A percentile compares a stretch with the other conserved stretches of the same genome.
Evolutionary conservation across 1,140 invertebrate genomes (phyloP).

Genomic region (Heliconius nattereri): DNA sequence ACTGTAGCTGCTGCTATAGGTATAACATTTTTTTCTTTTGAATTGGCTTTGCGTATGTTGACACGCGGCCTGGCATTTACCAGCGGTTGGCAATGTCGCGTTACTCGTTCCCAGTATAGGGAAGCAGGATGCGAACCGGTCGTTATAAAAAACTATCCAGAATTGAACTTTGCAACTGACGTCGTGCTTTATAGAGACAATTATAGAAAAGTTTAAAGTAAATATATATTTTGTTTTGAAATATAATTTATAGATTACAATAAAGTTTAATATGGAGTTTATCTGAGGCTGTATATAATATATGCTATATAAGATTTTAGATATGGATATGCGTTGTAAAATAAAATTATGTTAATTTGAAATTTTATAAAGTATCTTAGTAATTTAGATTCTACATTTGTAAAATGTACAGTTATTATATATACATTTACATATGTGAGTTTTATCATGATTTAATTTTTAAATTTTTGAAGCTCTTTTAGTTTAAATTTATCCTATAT

Average conservation of each 20-base stretch:
- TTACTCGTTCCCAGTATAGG: slow-evolving; percentile 58
- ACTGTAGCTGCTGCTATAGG: slow-evolving; percentile 10
- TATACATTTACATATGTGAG: too few species aligned
- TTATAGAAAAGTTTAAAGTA: slow-evolving; percentile 4
- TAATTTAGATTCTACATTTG: too few species aligned
- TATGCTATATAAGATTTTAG: too few species aligned
- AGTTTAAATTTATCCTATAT: background rate
- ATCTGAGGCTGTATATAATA: too few species aligned
- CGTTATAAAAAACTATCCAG: slow-evolving; percentile 36
- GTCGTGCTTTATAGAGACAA: slow-evolving; percentile 11
- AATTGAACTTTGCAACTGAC: slow-evolving; percentile 32
- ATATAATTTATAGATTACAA: background rate
- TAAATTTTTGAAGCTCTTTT: background rate
- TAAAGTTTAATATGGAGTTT: background rate
- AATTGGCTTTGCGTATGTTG: slow-evolving; percentile 43
- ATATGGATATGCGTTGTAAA: too few species aligned
- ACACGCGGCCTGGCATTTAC: slow-evolving; percentile 43
- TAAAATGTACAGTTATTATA: too few species aligned
- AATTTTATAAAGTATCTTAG: too few species aligned
- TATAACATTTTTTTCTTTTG: slow-evolving; percentile 33
- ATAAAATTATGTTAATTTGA: too few species aligned
- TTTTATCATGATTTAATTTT: background rate
- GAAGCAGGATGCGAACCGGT: slow-evolving; percentile 72
- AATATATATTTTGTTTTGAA: background rate
- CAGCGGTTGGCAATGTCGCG: slow-evolving; percentile 49